A percentile compares a stretch with the other conserved stretches of the same genome.
Evolutionary conservation across 2,797 vertebrate species (phyloP).

Genomic region (Poeciliopsis infans): DNA sequence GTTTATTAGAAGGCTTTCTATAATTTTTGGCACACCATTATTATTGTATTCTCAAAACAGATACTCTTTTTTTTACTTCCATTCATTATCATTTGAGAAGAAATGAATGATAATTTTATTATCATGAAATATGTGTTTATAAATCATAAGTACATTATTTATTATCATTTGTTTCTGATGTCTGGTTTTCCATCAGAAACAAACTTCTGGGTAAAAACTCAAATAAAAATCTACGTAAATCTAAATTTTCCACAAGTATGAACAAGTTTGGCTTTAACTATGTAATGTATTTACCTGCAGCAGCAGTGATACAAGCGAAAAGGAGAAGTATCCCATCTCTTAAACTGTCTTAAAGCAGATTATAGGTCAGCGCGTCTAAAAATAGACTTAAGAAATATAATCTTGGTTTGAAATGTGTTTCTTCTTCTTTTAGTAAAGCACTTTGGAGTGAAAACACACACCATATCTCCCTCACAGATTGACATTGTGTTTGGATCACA

Average conservation of each 20-base stretch:
- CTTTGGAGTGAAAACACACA: slow-evolving; percentile 18
- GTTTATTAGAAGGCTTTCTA: not conserved
- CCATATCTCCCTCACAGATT: slow-evolving; percentile 2
- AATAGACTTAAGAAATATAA: not conserved
- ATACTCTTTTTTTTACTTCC: not conserved
- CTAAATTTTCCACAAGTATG: not conserved
- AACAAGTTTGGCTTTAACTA: not conserved
- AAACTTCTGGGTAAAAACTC: not conserved
- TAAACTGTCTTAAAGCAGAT: slow-evolving; percentile 5
- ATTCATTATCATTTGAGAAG: not conserved
- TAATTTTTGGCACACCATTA: not conserved
- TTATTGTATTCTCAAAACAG: not conserved
- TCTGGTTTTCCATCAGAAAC: not conserved
- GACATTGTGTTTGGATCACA: slow-evolving; percentile 27
- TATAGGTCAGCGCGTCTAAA: slow-evolving; percentile 10
- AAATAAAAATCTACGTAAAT: not conserved
- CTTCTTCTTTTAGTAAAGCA: not conserved
- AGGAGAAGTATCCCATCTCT: not conserved
- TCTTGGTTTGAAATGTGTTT: not conserved
- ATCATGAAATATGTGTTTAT: too few relatives aligned
- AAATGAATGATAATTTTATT: too few relatives aligned
- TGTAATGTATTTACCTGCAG: slow-evolving; percentile 4
- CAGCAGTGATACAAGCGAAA: not conserved
- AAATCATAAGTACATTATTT: too few relatives aligned
- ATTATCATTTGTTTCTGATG: not conserved